phyloP scores from a whole-genome alignment of 2,113 vertebrate species.

The Chunga burmeisteri region DNA sequence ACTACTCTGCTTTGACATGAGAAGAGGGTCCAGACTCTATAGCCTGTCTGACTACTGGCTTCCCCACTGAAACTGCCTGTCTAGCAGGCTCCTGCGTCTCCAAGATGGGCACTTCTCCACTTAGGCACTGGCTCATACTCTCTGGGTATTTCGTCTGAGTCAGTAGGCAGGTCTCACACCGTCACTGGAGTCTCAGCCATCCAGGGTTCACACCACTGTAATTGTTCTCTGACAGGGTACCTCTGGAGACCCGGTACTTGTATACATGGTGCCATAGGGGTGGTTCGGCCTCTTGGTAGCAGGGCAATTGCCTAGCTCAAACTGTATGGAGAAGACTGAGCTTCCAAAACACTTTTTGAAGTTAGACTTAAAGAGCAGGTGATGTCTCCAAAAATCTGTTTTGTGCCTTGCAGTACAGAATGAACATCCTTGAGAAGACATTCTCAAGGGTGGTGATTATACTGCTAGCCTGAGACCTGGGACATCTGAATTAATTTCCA shows the following conservation, averaged over 20 bases:
- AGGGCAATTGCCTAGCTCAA: not conserved
- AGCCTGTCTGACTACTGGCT: not conserved
- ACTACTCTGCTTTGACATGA: not conserved
- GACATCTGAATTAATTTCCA: not conserved
- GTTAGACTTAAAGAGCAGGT: not conserved
- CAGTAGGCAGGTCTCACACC: rapidly evolving
- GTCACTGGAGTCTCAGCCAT: not conserved
- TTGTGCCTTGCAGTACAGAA: not conserved
- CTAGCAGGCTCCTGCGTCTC: not conserved
- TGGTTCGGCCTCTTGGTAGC: not conserved
- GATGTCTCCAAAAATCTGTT: not conserved
- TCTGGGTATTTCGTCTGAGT: not conserved
- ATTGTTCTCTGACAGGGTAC: not conserved
- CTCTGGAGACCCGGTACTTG: not conserved
- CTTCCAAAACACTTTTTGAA: not conserved
- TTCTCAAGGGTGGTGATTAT: not conserved
- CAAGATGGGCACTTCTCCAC: not conserved
- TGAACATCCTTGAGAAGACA: not conserved
- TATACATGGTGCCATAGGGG: not conserved
- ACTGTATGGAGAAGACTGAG: not conserved
- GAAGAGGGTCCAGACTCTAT: not conserved
- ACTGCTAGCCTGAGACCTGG: not conserved
- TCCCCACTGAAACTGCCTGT: not conserved
- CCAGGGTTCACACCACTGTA: not conserved
- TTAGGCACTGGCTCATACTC: not conserved